Base-by-base conservation (phyloP, 2,113 vertebrate species). In the Megaleporinus macrocephalus region DNA sequence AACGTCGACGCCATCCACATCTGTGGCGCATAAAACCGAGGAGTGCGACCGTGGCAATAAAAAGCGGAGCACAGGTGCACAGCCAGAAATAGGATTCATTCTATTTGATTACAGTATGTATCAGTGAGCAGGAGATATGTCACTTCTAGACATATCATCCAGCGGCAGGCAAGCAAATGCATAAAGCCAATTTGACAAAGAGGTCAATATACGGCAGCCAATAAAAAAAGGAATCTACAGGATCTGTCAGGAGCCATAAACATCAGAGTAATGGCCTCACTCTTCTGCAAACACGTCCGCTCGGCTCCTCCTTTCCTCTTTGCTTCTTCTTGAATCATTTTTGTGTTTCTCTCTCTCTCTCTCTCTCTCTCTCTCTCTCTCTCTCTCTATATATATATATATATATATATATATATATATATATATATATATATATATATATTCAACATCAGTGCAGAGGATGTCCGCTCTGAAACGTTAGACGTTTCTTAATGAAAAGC, bases 31-130 rank as follows among this genome's bases (percentile, higher is more conserved):
- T 30, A 41, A 69, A 83, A 75, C 18, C 73, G 81, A 83, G 73
- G 78, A 81, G 70, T 61, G 36, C 33, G 20, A 75, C 78, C 29
- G 15, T 29, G 83, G 83, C 83, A 77, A 79, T 87, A 80, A 85
- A 86, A 30, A 47, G 53, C 49, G 29, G 85, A 84, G 83, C 85
- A 71, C 88, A 89, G 88, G 86, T 89, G 86, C 81, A 82, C 30
- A 20, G 70, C 68, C 73, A 82, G 83, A 79, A 80, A 85, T 78
- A 79, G 78, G 80, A 79, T 80, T 83, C 29, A 55, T 74, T 76
- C 65, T 87, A 80, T 83, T 86, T 83, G 83, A 87, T 86, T 86
- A 84, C 80, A 57, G 73, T 83, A 79, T 49, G 68, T 78, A 85
- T 76, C 47, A 84, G 80, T 47, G 62, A 79, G 75, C 76, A 70